Evolutionary conservation across 1,140 invertebrate species (phyloP).

Genomic region (Lepidotrigona ventralis): DNA sequence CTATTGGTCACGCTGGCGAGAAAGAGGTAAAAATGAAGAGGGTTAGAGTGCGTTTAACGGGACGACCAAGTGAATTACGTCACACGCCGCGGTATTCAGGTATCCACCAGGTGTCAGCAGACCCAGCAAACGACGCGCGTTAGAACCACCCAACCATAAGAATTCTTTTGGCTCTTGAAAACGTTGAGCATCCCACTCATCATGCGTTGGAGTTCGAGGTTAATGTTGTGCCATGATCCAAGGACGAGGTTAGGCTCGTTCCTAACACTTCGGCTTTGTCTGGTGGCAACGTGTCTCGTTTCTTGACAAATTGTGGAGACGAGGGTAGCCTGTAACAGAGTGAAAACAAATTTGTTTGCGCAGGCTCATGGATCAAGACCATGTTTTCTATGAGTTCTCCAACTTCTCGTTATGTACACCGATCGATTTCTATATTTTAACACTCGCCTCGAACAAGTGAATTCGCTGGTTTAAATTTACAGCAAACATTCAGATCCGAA

Average conservation of each 20-base stretch:
- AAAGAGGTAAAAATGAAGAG: conserved; percentile 11
- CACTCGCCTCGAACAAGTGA: neutral
- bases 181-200: conserved; percentile 19
- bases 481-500: neutral
- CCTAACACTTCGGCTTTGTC: conserved; percentile 60
- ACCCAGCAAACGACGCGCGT: conserved; percentile 15
- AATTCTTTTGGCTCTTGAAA: conserved; percentile 48
- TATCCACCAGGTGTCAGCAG: conserved; percentile 65
- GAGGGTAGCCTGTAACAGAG: conserved; percentile 21
- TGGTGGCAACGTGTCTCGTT: conserved; percentile 48
- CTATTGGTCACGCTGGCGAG: no score
- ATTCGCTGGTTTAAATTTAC: neutral
- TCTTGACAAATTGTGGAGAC: conserved; percentile 66
- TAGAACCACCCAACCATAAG: conserved; percentile 48
- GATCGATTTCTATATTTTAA: neutral
- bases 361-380: conserved; percentile 37
- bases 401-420: neutral
- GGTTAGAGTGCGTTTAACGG: neutral
- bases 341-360: conserved; percentile 60
- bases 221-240: conserved; percentile 51
- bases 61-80: conserved; percentile 60
- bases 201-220: conserved; percentile 17
- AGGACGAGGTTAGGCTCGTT: conserved; percentile 41
- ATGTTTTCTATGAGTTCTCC: neutral
- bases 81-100: conserved; percentile 63